Evolutionary conservation across 2,797 vertebrate genomes (phyloP), one percentile per base, ranked within the genome.

Genomic region (Argyrosomus regius): DNA sequence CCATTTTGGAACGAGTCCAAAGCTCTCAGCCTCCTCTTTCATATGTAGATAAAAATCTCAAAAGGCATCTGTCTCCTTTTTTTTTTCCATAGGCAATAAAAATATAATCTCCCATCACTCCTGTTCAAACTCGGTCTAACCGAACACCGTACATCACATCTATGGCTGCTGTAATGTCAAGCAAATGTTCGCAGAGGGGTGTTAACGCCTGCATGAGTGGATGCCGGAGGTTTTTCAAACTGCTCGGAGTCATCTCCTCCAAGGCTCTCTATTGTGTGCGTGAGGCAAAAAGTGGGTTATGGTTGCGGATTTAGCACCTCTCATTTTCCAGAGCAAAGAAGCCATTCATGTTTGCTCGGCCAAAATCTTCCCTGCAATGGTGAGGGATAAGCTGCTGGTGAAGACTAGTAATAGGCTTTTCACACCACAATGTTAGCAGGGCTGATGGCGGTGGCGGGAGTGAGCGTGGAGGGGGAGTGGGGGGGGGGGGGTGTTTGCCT

Each of bases 351-450:
- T 71, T 72, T 59, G 62, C 83, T 68, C 17, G 22, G 73, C 69
- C 86, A 75, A 72, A 89, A 82, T 89, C 72, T 76, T 71, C 64
- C 72, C 77, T 26, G 72, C 81, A 73, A 62, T 77, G 72, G 70
- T 66, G 81, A 84, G 72, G 84, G 89, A 92, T 90, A 89, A 88
- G 87, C 89, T 77, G 82, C 79, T 69, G 80, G 64, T 85, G 87
- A 86, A 77, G 84, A 77, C 85, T 78, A 53, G 85, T 89, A 90
- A 91, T 86, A 84, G 60, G 88, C 81, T 91, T 91, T 93, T 85
- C 54, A 73, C 56, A 71, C 24, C 58, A 79, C 81, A 83, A 57
- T 81, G 66, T 87, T 86, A 78, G 69, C 75, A 57, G 67, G 53
- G 66, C 69, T 76, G 80, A 60, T 58, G 58, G 35, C 1, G 63